A percentile compares a stretch with the other conserved stretches of the same genome.
These are phyloP conservation scores for Pandemis corylana DNA, from an alignment of 2,888 invertebrate genomes.

Conservation along the genomic window DNA sequence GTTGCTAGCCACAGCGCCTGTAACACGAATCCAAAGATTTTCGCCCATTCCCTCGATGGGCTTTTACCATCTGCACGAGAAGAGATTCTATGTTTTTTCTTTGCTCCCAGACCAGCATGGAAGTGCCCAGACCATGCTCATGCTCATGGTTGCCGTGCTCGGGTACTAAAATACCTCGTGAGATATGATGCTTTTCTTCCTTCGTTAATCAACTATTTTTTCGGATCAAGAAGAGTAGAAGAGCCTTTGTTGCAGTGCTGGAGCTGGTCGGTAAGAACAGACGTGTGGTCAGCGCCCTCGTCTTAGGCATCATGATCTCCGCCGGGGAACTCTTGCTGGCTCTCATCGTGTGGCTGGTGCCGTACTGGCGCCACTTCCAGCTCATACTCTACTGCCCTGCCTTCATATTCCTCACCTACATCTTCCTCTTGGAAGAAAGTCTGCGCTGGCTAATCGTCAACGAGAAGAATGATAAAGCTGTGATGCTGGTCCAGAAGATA, in stretches of 20 bases:
- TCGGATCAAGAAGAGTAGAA: too few relatives aligned
- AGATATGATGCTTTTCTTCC: too few relatives aligned
- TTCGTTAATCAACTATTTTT: too few relatives aligned
- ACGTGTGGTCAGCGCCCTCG: slow-evolving; percentile 35
- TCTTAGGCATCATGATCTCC: slow-evolving; percentile 32
- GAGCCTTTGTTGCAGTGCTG: slow-evolving; percentile 50
- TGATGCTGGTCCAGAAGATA: slow-evolving; percentile 31
- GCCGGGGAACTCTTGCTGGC: slow-evolving; percentile 33
- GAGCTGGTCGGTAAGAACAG: slow-evolving; percentile 53
- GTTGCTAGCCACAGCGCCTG: too few relatives aligned
- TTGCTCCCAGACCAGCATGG: too few relatives aligned
- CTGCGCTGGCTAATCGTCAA: slow-evolving; percentile 43
- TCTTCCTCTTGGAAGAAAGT: slow-evolving; percentile 42
- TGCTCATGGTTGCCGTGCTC: too few relatives aligned
- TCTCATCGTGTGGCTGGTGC: slow-evolving; percentile 37
- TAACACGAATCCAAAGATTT: too few relatives aligned
- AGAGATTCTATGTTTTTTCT: too few relatives aligned
- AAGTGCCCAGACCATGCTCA: too few relatives aligned
- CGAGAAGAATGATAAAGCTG: slow-evolving; percentile 37
- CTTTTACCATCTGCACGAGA: too few relatives aligned
- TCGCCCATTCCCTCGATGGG: too few relatives aligned
- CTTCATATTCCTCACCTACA: slow-evolving; percentile 38
- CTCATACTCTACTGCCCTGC: slow-evolving; percentile 41
- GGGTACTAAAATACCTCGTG: too few relatives aligned
- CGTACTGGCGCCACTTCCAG: slow-evolving; percentile 43